Evolutionary conservation across 1,140 invertebrate genomes (phyloP).

Genomic region (Akabosia matsudoensis): DNA sequence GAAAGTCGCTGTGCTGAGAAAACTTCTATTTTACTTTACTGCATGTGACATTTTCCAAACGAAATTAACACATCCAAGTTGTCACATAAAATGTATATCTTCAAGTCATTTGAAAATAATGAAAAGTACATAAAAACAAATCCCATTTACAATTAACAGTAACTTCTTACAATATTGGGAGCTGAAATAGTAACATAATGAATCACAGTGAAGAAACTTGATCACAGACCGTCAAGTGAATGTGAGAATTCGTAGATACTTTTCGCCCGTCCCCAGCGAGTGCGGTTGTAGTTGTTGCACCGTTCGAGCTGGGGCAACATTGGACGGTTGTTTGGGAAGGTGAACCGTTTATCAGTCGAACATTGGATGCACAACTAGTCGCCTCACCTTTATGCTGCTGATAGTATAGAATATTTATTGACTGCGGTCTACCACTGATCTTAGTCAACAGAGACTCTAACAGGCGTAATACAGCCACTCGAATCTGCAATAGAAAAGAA

Average conservation of each 20-base stretch:
- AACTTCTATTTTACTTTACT: too few species aligned
- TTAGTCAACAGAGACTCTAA: constrained; percentile 53
- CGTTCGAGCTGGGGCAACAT: constrained; percentile 19
- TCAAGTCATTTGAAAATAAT: too few species aligned
- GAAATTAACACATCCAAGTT: too few species aligned
- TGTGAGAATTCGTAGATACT: background rate
- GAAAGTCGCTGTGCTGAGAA: too few species aligned
- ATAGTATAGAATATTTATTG: constrained; percentile 33
- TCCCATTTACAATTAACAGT: too few species aligned
- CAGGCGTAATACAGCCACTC: constrained; percentile 59
- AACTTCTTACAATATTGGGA: too few species aligned
- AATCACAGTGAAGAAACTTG: constrained; percentile 29
- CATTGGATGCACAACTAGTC: constrained; percentile 51
- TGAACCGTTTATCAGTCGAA: constrained; percentile 48
- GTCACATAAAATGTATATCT: too few species aligned
- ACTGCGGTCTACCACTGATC: constrained; percentile 43
- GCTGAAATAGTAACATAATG: background rate
- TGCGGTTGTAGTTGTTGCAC: background rate
- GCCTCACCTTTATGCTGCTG: constrained; percentile 46
- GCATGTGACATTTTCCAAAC: too few species aligned
- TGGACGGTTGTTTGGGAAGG: constrained; percentile 43
- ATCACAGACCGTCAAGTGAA: constrained; percentile 31
- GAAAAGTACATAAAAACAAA: too few species aligned
- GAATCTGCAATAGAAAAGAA: constrained; percentile 40
- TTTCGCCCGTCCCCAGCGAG: background rate